A percentile compares a stretch with the other conserved stretches of the same genome.
Conservation (phyloP, 2,113 vertebrate species). For the Alligator mississippiensis region DNA sequence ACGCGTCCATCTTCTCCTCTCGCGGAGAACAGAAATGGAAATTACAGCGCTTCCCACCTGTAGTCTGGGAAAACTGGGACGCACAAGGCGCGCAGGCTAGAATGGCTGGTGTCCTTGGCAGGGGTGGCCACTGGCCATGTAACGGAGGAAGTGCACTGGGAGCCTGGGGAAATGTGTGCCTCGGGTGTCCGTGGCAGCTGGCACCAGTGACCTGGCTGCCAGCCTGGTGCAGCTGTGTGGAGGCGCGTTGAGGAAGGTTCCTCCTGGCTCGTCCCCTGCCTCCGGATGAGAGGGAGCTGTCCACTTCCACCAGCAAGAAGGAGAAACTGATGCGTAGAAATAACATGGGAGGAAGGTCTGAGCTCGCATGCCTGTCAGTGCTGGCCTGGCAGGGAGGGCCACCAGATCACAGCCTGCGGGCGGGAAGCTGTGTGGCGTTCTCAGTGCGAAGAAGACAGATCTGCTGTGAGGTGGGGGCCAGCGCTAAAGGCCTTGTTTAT, state of each 20-base stretch:
- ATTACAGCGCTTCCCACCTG: neutral
- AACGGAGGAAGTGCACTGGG: neutral
- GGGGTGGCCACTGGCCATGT: neutral
- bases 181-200: neutral
- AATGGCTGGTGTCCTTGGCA: neutral
- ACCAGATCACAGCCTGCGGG: neutral
- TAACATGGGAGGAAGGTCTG: neutral
- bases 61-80: neutral
- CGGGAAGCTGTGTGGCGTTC: neutral
- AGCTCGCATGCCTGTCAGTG: neutral
- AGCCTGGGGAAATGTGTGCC: neutral
- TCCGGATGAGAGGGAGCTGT: neutral
- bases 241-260: neutral
- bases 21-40: neutral
- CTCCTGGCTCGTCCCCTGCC: neutral
- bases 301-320: neutral
- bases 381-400: too few species aligned
- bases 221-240: neutral
- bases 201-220: neutral
- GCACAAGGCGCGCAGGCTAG: neutral
- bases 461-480: neutral
- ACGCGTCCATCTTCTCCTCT: neutral
- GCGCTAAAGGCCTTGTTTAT: neutral
- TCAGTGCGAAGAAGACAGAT: neutral
- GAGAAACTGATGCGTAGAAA: neutral